These are phyloP conservation scores for Rhineura floridana DNA, from an alignment of 2,113 vertebrate species.

Conservation along the genomic window DNA sequence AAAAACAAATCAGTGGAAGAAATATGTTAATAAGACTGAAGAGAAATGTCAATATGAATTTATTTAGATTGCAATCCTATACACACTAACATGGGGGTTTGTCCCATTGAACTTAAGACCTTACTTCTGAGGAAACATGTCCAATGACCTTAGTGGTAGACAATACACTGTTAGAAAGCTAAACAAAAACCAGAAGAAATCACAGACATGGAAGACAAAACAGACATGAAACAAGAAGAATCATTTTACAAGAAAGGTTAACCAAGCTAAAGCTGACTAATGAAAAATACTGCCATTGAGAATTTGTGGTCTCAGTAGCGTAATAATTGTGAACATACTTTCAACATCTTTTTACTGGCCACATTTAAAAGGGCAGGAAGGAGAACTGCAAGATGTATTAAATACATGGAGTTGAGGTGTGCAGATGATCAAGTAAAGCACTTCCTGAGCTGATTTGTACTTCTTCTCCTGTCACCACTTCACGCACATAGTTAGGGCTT, in stretches of 20 bases:
- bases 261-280: background rate
- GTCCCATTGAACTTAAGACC: background rate
- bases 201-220: background rate
- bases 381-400: background rate
- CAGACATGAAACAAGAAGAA: background rate
- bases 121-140: background rate
- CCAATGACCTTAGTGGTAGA: background rate
- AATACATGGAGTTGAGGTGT: background rate
- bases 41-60: background rate
- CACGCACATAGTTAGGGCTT: background rate
- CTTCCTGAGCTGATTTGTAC: background rate
- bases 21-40: background rate
- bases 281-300: constrained; percentile 5
- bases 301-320: background rate
- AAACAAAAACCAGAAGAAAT: background rate
- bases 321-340: background rate
- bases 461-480: background rate
- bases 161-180: background rate
- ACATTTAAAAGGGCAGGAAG: background rate
- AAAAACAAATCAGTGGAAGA: background rate
- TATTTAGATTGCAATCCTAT: background rate
- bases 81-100: no score
- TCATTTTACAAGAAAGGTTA: background rate
- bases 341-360: background rate
- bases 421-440: background rate